Evolutionary conservation across 2,113 vertebrate genomes (phyloP), one percentile per base, ranked within the genome.

Genomic region (Ptilonorhynchus violaceus): DNA sequence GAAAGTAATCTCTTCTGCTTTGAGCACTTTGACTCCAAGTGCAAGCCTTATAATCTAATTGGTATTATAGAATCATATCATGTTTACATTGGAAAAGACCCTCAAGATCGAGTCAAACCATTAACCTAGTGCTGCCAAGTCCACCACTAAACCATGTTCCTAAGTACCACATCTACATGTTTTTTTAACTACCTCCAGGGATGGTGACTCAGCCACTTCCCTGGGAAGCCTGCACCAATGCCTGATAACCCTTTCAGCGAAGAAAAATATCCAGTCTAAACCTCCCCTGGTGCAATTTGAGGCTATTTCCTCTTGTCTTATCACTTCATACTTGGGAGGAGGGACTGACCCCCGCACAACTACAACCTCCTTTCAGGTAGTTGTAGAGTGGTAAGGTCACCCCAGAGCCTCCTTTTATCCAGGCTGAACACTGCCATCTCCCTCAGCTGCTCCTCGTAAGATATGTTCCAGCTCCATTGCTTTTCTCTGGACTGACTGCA

Each of bases 1-100:
- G 67, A 89, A 89, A 91, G 59, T 1, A 88, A 92, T 86, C 89
- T 79, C 67, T 91, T 95, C 68, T 70, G 42, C 83, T 96, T 76
- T 82, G 47, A 83, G 60, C 24, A 42, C 46, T 89, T 96, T 84
- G 53, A 42, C 60, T 96, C 81, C 85, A 93, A 84, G 49, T 50
- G 89, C 85, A 81, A 88, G 85, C 41, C 10, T 91, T 85, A 56
- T 77, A 84, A 93, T 82, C 39, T 63, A 64, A 76, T 75, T 95
- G 42, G 62, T 49, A 89, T 88, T 77, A n/a, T 1, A 75, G 55
- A 62, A 69, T 44, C 60, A 13, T 50, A 37, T 10, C 33, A 64
- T 64, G 35, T 49, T 87, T 81, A 63, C 13, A 17, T 55, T 75
- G 76, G 55, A 63, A 75, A 75, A 75, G 35, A 68, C 13, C 8